phyloP scores from a whole-genome alignment of 30 jellyfish, hydroid and myxozoan species.

The Hydractinia echinata region DNA sequence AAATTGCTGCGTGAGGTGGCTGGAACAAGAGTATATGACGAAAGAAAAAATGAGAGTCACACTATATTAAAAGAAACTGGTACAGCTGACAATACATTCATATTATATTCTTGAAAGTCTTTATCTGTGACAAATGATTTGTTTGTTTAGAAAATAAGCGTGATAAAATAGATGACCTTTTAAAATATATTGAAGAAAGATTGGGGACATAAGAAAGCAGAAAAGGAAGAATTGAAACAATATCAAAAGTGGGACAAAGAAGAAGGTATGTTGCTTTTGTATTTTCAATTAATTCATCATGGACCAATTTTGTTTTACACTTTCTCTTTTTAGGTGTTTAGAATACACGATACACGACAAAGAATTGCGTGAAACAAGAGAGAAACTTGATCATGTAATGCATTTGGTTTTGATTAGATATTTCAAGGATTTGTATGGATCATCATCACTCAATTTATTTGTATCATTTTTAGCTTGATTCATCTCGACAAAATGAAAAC shows the following conservation, averaged over 20 bases:
- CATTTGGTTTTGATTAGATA: neutral
- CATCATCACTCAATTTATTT: neutral
- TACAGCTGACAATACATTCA: neutral
- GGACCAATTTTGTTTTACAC: neutral
- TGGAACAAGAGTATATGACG: conserved; percentile 96
- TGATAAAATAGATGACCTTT: conserved; percentile 62
- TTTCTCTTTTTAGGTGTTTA: conserved; percentile 45
- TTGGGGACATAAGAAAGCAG: conserved; percentile 72
- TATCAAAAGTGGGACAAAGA: conserved; percentile 83
- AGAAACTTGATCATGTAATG: conserved; percentile 81
- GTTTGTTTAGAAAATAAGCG: conserved; percentile 63
- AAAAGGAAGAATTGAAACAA: conserved; percentile 83
- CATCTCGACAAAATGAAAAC: conserved; percentile 67
- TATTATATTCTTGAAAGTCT: neutral
- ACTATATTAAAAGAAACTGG: conserved; percentile 82
- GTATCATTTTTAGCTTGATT: conserved; percentile 60
- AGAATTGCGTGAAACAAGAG: conserved; percentile 83
- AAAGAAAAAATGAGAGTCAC: conserved; percentile 77
- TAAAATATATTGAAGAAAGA: conserved; percentile 76
- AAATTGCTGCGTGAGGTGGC: conserved; percentile 95
- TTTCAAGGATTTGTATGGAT: neutral
- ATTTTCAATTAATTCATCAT: neutral
- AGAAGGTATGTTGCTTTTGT: conserved; percentile 43
- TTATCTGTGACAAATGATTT: neutral
- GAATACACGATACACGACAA: conserved; percentile 93